Conservation (phyloP, 1,140 invertebrate genomes). For the Pachyrhynchus sulphureomaculatus region DNA sequence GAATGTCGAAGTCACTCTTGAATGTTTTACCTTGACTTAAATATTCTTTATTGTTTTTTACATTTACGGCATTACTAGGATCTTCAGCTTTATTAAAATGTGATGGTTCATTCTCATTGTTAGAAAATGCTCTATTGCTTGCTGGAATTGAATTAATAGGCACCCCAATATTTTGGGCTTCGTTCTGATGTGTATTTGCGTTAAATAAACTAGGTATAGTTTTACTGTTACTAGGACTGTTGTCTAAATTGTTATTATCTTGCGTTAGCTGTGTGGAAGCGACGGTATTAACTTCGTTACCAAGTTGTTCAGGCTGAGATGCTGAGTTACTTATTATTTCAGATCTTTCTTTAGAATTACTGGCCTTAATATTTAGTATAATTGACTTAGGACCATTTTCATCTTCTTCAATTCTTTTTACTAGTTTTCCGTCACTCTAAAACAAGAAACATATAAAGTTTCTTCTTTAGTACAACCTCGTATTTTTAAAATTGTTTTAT, state of each 20-base stretch:
- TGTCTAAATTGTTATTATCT: background rate
- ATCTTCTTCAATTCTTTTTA: constrained; percentile 22
- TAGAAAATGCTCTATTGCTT: background rate
- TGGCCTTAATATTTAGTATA: constrained; percentile 19
- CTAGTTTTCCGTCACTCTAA: constrained; percentile 18
- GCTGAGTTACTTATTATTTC: background rate
- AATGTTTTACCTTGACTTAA: too few species aligned
- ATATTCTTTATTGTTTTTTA: too few species aligned
- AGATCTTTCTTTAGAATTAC: background rate
- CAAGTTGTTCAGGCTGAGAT: background rate
- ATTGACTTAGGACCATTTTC: constrained; percentile 18
- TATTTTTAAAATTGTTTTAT: too few species aligned
- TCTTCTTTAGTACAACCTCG: too few species aligned
- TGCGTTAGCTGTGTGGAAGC: background rate
- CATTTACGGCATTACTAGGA: background rate
- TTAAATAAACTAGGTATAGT: background rate
- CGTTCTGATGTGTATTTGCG: background rate
- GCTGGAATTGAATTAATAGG: constrained; percentile 10
- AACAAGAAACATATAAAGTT: too few species aligned
- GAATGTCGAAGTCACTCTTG: too few species aligned
- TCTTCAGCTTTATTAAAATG: background rate
- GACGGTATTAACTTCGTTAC: background rate
- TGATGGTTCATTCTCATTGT: background rate
- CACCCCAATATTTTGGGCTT: background rate
- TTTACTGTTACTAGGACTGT: background rate